Evolutionary conservation across 2,113 vertebrate genomes (phyloP), one percentile per base, ranked within the genome.

Genomic region (Albula goreensis): DNA sequence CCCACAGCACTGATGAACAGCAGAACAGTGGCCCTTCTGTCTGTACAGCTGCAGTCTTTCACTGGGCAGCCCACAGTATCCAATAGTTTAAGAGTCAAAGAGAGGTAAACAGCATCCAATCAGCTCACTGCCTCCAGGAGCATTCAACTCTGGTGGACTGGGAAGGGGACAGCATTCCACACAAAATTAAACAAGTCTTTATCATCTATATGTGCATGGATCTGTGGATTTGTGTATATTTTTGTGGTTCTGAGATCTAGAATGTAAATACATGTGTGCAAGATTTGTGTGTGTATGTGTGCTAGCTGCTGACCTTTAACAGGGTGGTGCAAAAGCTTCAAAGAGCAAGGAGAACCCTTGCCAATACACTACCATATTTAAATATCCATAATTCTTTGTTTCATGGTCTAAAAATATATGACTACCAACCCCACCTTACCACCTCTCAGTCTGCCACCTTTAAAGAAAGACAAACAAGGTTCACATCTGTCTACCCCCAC

Each of bases 1-100:
- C 90, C 91, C 85, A 87, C 87, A 80, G 17, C 52, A 19, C 31
- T 6, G 49, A n/a, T 41, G 48, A 80, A 80, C 49, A 80, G 79
- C 48, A 50, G 48, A 80, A 51, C 78, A 49, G 10, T 53, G n/a
- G 70, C n/a, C 70, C 19, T 82, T 82, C 80, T 52, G 52, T 82
- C 56, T 25, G 5, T 82, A 53, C 51, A 41, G 50, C 52, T 56
- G 52, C 80, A 82, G 80, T 56, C 52, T 25, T n/a, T 50, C 51
- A 51, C 19, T 50, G 50, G 48, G 31, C 49, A 5, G 78, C 31
- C 41, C 22, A 15, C 48, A 48, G 19, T 80, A 48, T 22, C 48
- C 17, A 31, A 53, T 0, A 22, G 80, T 51, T 41, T 52, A 82
- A 22, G 56, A 52, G 52, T 82, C 50, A 82, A 52, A 74, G 70